These are phyloP conservation scores for Anableps anableps DNA, from an alignment of 2,797 vertebrate species.

Conservation along the genomic window DNA sequence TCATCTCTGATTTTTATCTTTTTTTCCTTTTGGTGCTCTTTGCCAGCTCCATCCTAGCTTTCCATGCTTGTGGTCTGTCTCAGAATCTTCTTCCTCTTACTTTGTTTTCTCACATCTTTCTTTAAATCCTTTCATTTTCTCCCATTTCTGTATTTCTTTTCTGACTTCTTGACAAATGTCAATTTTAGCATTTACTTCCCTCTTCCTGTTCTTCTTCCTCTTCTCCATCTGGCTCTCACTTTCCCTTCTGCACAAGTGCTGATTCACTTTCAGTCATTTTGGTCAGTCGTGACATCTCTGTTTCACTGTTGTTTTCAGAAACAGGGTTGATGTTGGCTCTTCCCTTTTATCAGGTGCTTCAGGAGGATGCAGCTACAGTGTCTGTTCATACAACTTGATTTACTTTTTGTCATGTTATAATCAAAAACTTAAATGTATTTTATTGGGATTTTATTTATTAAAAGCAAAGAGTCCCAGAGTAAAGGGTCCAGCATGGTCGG, in stretches of 20 bases:
- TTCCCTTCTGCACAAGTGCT: conserved; percentile 35
- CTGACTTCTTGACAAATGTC: conserved; percentile 53
- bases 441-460: not conserved
- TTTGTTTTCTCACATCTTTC: not conserved
- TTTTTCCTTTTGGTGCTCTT: conserved; percentile 3
- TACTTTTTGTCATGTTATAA: not conserved
- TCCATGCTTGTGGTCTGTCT: not conserved
- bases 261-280: conserved; percentile 36
- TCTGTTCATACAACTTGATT: conserved; percentile 14
- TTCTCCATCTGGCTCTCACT: conserved; percentile 19
- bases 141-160: conserved; percentile 9
- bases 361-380: conserved; percentile 4
- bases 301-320: conserved; percentile 35
- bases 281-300: conserved; percentile 47
- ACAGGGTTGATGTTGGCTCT: conserved; percentile 20
- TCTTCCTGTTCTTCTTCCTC: conserved; percentile 8
- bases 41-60: not conserved
- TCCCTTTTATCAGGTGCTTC: conserved; percentile 37
- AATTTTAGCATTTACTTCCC: conserved; percentile 43
- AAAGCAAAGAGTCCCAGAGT: not conserved
- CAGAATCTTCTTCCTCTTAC: not conserved
- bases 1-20: conserved; percentile 21
- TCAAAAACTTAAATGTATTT: not conserved
- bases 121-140: not conserved
- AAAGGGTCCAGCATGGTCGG: too few relatives aligned